Conservation (phyloP, 2,888 invertebrate genomes). For the Meiosimyza decipiens region DNA sequence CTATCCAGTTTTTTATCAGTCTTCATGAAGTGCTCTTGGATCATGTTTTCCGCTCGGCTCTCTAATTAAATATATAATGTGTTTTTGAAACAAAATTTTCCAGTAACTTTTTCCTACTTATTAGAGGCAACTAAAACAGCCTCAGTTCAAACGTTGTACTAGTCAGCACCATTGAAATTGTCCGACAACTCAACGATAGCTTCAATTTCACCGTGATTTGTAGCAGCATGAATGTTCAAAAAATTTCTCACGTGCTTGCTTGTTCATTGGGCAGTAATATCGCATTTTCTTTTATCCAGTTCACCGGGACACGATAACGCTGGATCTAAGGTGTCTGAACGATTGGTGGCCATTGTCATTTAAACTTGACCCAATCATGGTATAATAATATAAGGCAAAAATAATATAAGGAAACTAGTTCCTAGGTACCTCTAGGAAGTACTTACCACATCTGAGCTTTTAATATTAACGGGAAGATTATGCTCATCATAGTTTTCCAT, state of each 20-base stretch:
- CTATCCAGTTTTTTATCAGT: conserved; percentile 99
- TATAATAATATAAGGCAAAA: no score
- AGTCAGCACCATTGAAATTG: conserved; percentile 91
- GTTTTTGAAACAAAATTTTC: neutral
- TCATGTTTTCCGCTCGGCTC: conserved; percentile 96
- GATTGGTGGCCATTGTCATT: conserved; percentile 99
- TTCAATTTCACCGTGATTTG: no score
- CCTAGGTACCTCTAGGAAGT: no score
- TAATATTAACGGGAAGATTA: no score
- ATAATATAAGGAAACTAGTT: no score
- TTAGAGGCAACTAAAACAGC: conserved; percentile 99
- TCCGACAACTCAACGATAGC: no score
- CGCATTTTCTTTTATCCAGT: conserved; percentile 97
- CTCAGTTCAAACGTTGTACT: conserved; percentile 99
- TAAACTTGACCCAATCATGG: conserved; percentile 94
- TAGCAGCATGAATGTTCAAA: conserved; percentile 93
- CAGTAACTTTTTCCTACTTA: conserved; percentile 46
- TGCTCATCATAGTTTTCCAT: no score
- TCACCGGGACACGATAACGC: conserved; percentile 96
- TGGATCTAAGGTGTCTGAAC: conserved; percentile 98
- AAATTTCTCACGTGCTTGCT: conserved; percentile 85
- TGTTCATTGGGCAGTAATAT: conserved; percentile 99
- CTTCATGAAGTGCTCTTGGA: conserved; percentile 99
- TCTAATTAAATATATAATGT: conserved; percentile 37
- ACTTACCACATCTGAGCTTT: no score